Evolutionary conservation across 2,797 vertebrate species (phyloP).

Genomic region (Sorex maritimensis): DNA sequence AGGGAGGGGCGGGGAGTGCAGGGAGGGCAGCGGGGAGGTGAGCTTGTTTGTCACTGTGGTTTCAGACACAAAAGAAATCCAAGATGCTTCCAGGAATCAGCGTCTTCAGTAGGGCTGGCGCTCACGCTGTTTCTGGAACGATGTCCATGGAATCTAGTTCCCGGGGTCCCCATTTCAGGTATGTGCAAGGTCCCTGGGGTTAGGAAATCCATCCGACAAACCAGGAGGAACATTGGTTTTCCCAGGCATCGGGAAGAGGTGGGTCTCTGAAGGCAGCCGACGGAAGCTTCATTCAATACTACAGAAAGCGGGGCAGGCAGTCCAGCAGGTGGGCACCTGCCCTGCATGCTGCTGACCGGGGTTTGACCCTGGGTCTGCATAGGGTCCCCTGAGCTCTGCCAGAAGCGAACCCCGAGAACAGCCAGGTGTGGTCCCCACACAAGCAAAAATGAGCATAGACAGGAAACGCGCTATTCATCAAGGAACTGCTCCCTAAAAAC

Average conservation of each 20-base stretch:
- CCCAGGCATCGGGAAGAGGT: slow-evolving; percentile 1
- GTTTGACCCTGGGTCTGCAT: too few species aligned
- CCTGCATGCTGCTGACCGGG: too few species aligned
- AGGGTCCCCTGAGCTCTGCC: too few species aligned
- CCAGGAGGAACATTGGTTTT: background rate
- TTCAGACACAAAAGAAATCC: background rate
- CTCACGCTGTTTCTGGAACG: background rate
- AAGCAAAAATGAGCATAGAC: background rate
- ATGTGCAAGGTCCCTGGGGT: background rate
- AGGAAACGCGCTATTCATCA: background rate
- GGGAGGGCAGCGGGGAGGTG: slow-evolving; percentile 50
- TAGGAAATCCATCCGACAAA: slow-evolving; percentile 1
- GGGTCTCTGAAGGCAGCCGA: background rate
- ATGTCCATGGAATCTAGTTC: background rate
- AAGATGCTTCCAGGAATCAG: background rate
- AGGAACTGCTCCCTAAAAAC: background rate
- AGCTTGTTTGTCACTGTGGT: background rate
- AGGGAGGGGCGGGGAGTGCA: background rate
- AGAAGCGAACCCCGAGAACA: too few species aligned
- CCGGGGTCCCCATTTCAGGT: background rate
- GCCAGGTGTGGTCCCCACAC: too few species aligned
- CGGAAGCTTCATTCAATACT: background rate
- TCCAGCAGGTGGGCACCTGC: too few species aligned
- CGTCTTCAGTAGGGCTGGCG: background rate
- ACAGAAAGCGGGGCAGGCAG: background rate